These are phyloP conservation scores for Empis stercorea DNA, from an alignment of 2,888 invertebrate genomes.

Conservation along the genomic window DNA sequence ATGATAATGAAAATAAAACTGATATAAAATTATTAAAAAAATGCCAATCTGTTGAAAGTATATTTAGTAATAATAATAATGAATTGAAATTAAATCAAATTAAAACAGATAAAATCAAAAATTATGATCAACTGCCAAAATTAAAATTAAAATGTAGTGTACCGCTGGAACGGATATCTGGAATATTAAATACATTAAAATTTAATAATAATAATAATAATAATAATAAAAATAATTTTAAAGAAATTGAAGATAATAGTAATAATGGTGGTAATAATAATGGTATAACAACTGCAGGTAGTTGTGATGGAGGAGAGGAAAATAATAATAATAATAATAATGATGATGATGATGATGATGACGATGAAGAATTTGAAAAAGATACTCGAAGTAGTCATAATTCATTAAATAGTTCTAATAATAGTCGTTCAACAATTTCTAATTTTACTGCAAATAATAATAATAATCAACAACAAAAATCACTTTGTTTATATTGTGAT, in stretches of 20 bases:
- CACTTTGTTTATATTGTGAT: constrained; percentile 37
- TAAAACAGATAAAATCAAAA: not conserved
- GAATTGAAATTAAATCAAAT: not conserved
- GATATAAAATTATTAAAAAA: constrained; percentile 13
- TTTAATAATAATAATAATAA: not conserved
- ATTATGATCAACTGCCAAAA: not conserved
- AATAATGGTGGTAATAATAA: not conserved
- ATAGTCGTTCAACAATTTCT: not conserved
- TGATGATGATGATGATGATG: not conserved
- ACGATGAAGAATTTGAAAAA: not conserved
- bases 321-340: no score
- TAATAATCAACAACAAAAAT: constrained; percentile 16
- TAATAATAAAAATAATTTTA: not conserved
- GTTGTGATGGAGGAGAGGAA: no score
- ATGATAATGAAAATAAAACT: not conserved
- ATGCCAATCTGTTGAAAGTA: constrained; percentile 7
- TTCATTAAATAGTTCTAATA: not conserved
- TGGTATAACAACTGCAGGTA: no score
- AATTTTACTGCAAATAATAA: not conserved
- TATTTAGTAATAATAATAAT: not conserved
- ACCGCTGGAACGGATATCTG: constrained; percentile 10
- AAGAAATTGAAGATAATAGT: not conserved
- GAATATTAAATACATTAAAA: constrained; percentile 5
- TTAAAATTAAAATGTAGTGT: constrained; percentile 9
- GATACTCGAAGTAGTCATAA: not conserved